Evolutionary conservation across 2,797 vertebrate genomes (phyloP), one percentile per base, ranked within the genome.

Genomic region (Sebastes itinus): DNA sequence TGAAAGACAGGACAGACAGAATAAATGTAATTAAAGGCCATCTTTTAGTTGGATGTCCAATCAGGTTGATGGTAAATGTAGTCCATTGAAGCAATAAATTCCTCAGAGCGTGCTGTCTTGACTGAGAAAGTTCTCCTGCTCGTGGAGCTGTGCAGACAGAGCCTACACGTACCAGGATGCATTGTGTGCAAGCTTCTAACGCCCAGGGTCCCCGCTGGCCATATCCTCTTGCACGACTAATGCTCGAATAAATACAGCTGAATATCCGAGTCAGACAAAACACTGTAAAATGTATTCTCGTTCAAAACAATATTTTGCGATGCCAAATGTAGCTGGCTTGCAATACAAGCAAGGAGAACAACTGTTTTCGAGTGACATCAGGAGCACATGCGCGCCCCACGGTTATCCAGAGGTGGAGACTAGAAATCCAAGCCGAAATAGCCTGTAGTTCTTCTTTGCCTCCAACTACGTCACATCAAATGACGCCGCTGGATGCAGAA

Each of bases 1-100:
- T 99, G 94, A 85, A 97, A 97, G 76, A 92, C 46, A 80, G 2
- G 18, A 72, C 18, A 63, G 22, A 70, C 32, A 69, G n/a, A 75
- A 60, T 16, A 38, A 32, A 63, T 12, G 7, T 30, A 6, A 61
- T 23, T 49, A 25, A 14, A 65, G 59, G 4, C 16, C 59, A 60
- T 10, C 27, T 30, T 32, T 60, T 60, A 20, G 16, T 0, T 32
- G 9, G 49, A 52, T 9, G 20, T 52, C 49, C 49, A 52, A n/a
- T 52, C 42, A 46, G 42, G 49, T 10, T 52, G 18, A 52, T n/a
- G 49, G 0, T n/a, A n/a, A 52, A 52, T 20, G 20, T 52, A 20
- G 49, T 52, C 49, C 20, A 52, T n/a, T 52, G 49, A 52, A 52
- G 49, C 49, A n/a, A 52, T 52, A 20, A 22, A 54, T n/a, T 54